Base-by-base conservation (phyloP, 2,888 invertebrate species). In the Gryllus longicercus region DNA sequence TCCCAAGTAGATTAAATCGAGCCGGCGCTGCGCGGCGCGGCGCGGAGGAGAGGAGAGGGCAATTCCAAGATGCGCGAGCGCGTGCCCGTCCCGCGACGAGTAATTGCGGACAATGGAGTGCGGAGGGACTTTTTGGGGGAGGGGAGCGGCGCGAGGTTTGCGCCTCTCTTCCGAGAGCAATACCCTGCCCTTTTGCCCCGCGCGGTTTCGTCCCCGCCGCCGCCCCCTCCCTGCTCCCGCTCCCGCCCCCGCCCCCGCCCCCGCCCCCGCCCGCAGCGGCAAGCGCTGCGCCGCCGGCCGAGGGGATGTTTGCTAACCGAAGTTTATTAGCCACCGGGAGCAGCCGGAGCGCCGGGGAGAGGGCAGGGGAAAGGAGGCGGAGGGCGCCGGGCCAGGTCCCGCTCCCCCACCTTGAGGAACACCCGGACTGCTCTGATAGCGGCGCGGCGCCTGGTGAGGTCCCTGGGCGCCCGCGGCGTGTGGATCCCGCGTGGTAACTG, bases 231-330 rank as follows among this genome's bases (percentile, higher is more conserved):
- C 63, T 63, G 63, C 63, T 63, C 4, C 18, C 63, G 63, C 63
- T 14, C n/a, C 51, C n/a, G n/a, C 51, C 51, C 3, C 2, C 63
- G 10, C 16, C 14, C 63, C n/a, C 63, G 11, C n/a, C 38, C 63
- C 0, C 11, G 11, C 16, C 51, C 51, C 51, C 16, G 12, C 12
- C 11, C 12, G 51, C 3, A 4, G 63, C 8, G 14, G 63, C n/a
- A 18, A 14, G 4, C 14, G 11, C 63, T n/a, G 4, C n/a, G 63
- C 63, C n/a, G 16, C n/a, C 63, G 63, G 16, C 16, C n/a, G 16
- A 23, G 21, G 25, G 38, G 14, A 12, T 79, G 79, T 79, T 79
- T 79, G 79, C 79, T 79, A 79, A 79, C 79, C 79, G 51, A 76
- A 79, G 76, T 79, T 79, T 79, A 79, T 79, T 79, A 79, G 79